Conservation (phyloP, 2,888 invertebrate species). For the Drosophila mercatorum region DNA sequence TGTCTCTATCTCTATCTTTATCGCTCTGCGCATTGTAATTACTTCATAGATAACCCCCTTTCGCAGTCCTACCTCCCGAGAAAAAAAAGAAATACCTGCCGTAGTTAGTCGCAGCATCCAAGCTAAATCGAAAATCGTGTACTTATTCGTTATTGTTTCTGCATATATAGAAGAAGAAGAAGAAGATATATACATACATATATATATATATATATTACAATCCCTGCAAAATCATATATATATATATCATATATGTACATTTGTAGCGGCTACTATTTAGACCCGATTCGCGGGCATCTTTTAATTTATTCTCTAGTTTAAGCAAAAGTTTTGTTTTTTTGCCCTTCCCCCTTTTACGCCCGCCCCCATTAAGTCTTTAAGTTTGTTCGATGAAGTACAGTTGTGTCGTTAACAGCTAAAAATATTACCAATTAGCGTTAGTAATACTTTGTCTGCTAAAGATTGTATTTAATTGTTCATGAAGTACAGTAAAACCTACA, state of each 20-base stretch:
- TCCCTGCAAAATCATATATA: conserved; percentile 23
- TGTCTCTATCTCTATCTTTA: conserved; percentile 16
- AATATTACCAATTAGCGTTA: conserved; percentile 43
- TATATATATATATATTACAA: conserved; percentile 15
- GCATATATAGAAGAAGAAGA: conserved; percentile 19
- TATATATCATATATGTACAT: conserved; percentile 28
- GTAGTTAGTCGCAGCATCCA: conserved; percentile 19
- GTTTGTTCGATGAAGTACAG: conserved; percentile 29
- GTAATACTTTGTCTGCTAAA: conserved; percentile 35
- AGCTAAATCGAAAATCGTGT: conserved; percentile 67
- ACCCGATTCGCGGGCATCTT: conserved; percentile 21
- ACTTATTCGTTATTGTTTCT: conserved; percentile 70
- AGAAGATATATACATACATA: conserved; percentile 22
- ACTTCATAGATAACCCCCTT: conserved; percentile 56
- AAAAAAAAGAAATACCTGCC: conserved; percentile 20
- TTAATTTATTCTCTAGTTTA: conserved; percentile 70
- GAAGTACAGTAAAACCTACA: conserved; percentile 46
- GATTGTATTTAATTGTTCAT: conserved; percentile 53
- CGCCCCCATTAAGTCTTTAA: conserved; percentile 19
- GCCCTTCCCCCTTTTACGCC: conserved; percentile 1
- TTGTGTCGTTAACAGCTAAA: conserved; percentile 32
- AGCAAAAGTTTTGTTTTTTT: conserved; percentile 39
- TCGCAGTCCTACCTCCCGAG: conserved; percentile 27
- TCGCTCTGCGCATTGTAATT: conserved; percentile 69
- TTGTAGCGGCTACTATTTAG: conserved; percentile 20